These are phyloP conservation scores for Villa cingulata DNA, from an alignment of 2,888 invertebrate species.

Conservation along the genomic window DNA sequence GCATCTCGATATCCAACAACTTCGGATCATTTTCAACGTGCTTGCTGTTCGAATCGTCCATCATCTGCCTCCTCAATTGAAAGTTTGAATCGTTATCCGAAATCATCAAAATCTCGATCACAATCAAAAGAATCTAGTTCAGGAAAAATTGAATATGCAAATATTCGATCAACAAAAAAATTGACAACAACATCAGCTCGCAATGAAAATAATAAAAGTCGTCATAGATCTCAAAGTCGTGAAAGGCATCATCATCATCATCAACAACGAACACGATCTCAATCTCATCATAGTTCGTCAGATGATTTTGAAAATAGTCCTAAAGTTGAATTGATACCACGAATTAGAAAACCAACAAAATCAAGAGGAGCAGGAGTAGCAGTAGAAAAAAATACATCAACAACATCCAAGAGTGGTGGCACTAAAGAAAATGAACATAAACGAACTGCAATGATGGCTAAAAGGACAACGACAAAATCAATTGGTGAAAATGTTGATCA, in stretches of 20 bases:
- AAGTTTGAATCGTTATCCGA: slow-evolving; percentile 15
- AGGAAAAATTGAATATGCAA: slow-evolving; percentile 3
- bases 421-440: no score
- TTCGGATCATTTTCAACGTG: slow-evolving; percentile 18
- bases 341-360: no score
- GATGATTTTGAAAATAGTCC: no score
- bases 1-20: slow-evolving; percentile 15
- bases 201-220: slow-evolving; percentile 1
- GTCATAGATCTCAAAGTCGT: slow-evolving; percentile 38
- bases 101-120: slow-evolving; percentile 21
- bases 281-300: neutral
- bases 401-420: no score
- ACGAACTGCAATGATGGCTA: no score
- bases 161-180: slow-evolving; percentile 3
- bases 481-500: no score
- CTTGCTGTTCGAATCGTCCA: slow-evolving; percentile 10
- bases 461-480: no score
- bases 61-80: slow-evolving; percentile 16
- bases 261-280: neutral
- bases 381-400: no score
- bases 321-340: no score
- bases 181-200: neutral
- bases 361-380: no score
- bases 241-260: slow-evolving; percentile 32
- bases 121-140: slow-evolving; percentile 9